A percentile compares a stretch with the other conserved stretches of the same genome.
Conservation (phyloP, 2,888 invertebrate genomes). For the Criorhina ranunculi region DNA sequence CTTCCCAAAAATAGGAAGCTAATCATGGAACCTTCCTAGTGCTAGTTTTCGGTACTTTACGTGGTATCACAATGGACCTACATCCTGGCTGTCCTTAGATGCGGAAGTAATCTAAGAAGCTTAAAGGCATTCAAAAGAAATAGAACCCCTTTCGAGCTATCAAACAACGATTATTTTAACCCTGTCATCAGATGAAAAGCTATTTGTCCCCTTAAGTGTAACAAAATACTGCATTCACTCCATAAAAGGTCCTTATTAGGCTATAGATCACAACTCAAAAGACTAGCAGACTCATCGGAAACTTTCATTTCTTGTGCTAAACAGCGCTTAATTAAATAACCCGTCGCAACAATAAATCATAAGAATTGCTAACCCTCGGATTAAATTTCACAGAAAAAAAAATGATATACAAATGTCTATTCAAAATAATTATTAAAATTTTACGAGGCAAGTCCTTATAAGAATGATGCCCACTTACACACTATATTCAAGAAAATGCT, state of each 20-base stretch:
- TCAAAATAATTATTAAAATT: conserved; percentile 44
- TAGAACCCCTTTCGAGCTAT: too few relatives aligned
- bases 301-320: conserved; percentile 5
- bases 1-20: too few relatives aligned
- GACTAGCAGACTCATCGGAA: conserved; percentile 6
- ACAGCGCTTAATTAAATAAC: conserved; percentile 14
- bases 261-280: conserved; percentile 9
- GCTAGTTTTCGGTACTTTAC: too few relatives aligned
- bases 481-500: conserved; percentile 38
- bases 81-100: too few relatives aligned
- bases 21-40: too few relatives aligned
- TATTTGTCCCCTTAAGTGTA: too few relatives aligned
- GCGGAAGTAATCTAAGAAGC: too few relatives aligned
- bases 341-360: background rate
- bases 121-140: too few relatives aligned
- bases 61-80: too few relatives aligned
- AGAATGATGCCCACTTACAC: conserved; percentile 41
- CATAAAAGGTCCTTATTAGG: background rate
- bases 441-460: conserved; percentile 22
- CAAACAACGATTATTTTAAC: too few relatives aligned
- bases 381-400: background rate
- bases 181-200: too few relatives aligned
- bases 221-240: too few relatives aligned
- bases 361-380: background rate
- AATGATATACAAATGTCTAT: conserved; percentile 20